A percentile compares a stretch with the other conserved stretches of the same genome.
These are phyloP conservation scores for Apodemia duryi DNA, from an alignment of 2,888 invertebrate genomes.

Conservation along the genomic window DNA sequence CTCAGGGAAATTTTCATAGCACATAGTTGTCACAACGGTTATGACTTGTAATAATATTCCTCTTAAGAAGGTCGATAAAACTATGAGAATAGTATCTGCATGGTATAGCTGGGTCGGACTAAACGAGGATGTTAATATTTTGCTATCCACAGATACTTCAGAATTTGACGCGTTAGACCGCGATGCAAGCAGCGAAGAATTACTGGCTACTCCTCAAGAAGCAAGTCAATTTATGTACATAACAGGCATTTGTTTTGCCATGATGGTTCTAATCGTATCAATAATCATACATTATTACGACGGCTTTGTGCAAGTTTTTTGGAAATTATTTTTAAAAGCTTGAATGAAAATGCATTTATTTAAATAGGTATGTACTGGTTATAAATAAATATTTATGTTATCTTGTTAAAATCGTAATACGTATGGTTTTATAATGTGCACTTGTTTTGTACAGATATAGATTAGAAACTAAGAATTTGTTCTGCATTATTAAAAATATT, in stretches of 20 bases:
- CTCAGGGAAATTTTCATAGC: no score
- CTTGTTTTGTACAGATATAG: constrained; percentile 48
- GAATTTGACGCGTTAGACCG: constrained; percentile 72
- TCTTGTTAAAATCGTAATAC: constrained; percentile 23
- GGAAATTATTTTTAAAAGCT: constrained; percentile 49
- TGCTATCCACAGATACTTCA: constrained; percentile 54
- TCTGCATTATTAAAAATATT: constrained; percentile 46
- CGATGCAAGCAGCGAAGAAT: constrained; percentile 71
- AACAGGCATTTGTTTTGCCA: constrained; percentile 80
- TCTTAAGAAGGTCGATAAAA: no score
- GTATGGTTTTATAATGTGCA: constrained; percentile 25
- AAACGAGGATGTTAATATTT: neutral
- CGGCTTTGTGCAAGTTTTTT: constrained; percentile 46
- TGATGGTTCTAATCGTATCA: constrained; percentile 81
- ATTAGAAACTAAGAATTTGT: constrained; percentile 39
- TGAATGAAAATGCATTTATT: constrained; percentile 27
- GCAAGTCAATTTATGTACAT: constrained; percentile 81
- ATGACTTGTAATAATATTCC: no score
- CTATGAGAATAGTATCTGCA: no score
- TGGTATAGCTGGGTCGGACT: no score
- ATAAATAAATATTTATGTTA: constrained; percentile 21
- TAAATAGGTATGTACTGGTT: neutral
- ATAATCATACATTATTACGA: constrained; percentile 80
- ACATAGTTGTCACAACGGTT: no score
- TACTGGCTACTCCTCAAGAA: constrained; percentile 75